Evolutionary conservation across 2,113 vertebrate species (phyloP), one percentile per base, ranked within the genome.

Genomic region (Sinocyclocheilus maitianheensis): DNA sequence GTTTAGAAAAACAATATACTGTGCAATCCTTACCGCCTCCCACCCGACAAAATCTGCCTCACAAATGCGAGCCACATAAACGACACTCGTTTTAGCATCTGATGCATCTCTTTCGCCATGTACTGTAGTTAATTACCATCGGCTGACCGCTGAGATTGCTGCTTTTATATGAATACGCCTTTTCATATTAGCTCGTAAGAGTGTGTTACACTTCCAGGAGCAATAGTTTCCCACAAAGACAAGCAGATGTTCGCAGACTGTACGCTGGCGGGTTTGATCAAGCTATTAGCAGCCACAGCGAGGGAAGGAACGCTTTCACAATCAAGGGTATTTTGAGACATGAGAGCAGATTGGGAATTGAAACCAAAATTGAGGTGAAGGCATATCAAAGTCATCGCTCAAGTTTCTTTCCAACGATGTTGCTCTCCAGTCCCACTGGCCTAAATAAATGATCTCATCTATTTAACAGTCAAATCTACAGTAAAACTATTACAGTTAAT

Each of bases 291-390:
- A 86, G 86, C 89, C 86, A 86, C 85, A 89, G 86, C 84, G 88
- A 90, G 77, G 89, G 81, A 91, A 91, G 89, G 71, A 88, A 84
- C 81, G 37, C 22, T 88, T 78, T 88, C 91, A 92, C 92, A 93
- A 92, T 94, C 91, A 93, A 87, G 22, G 88, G 85, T 92, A 93
- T 92, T 93, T 91, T 91, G 91, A 91, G 90, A 89, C 86, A 80
- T 43, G 83, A 78, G 69, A 79, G 89, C 88, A 92, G 84, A 88
- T 89, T 91, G 93, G 93, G 92, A 94, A 94, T 93, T 92, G 77
- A 91, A 91, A 88, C 89, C 90, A 87, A 92, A 93, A 93, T 91
- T 93, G 91, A 93, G 91, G 91, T 93, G 89, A 93, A 94, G 91
- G 86, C 91, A 91, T 93, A 91, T 90, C 90, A 93, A 93, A 92